Evolutionary conservation across 1,140 invertebrate species (phyloP).

Genomic region (Prorops nasuta): DNA sequence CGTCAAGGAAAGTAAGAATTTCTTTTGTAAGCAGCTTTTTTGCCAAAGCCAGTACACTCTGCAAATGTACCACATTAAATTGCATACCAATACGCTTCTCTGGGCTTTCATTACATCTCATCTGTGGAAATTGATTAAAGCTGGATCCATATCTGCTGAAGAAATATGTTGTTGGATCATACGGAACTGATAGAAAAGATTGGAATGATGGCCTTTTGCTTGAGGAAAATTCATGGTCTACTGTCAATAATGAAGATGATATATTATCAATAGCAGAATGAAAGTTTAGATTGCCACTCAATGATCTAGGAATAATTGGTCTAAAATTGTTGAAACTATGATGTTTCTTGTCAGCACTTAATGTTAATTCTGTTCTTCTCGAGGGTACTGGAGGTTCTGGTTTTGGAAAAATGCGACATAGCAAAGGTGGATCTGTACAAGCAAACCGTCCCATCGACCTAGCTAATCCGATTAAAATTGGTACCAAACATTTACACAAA

Average conservation of each 20-base stretch:
- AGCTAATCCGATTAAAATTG: slow-evolving; percentile 82
- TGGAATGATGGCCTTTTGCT: slow-evolving; percentile 57
- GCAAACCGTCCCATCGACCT: slow-evolving; percentile 86
- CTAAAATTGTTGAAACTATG: slow-evolving; percentile 69
- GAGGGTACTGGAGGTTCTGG: slow-evolving; percentile 62
- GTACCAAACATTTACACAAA: slow-evolving; percentile 81
- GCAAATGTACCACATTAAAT: slow-evolving; percentile 73
- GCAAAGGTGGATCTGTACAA: slow-evolving; percentile 71
- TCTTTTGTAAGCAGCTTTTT: slow-evolving; percentile 90
- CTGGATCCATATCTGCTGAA: slow-evolving; percentile 91
- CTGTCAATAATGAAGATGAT: slow-evolving; percentile 35
- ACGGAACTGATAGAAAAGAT: slow-evolving; percentile 67
- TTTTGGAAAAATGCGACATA: slow-evolving; percentile 82
- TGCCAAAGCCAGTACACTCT: slow-evolving; percentile 75
- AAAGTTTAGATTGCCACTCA: slow-evolving; percentile 79
- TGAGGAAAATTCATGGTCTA: slow-evolving; percentile 43
- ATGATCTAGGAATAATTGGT: slow-evolving; percentile 88
- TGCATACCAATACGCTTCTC: slow-evolving; percentile 64
- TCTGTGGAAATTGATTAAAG: slow-evolving; percentile 84
- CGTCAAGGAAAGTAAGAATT: slow-evolving; percentile 77
- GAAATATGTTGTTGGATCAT: slow-evolving; percentile 82
- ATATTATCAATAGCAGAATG: slow-evolving; percentile 38
- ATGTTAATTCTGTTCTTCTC: slow-evolving; percentile 51
- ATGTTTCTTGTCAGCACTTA: slow-evolving; percentile 57
- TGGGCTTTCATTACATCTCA: slow-evolving; percentile 68